These are phyloP conservation scores for Drosophila parthenogenetica DNA, from an alignment of 2,888 invertebrate genomes.

Conservation along the genomic window DNA sequence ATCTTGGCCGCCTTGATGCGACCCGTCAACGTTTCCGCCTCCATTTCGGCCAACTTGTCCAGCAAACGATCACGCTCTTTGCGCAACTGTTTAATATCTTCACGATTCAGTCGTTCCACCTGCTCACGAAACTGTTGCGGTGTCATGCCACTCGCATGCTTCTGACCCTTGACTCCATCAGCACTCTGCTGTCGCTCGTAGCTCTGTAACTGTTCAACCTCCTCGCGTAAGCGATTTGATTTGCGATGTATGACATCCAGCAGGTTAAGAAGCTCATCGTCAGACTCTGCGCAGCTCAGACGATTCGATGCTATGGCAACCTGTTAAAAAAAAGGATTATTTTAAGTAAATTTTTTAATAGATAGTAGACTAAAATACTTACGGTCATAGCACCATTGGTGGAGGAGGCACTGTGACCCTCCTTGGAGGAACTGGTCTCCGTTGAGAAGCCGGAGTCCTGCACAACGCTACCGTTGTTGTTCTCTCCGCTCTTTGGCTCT, in stretches of 20 bases:
- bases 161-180: conserved; percentile 41
- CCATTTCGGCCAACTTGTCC: conserved; percentile 91
- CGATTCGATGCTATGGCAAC: conserved; percentile 82
- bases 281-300: conserved; percentile 86
- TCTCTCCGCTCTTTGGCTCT: conserved; percentile 87
- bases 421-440: conserved; percentile 93
- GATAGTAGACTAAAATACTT: not conserved
- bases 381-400: conserved; percentile 87
- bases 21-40: conserved; percentile 90
- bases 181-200: conserved; percentile 80
- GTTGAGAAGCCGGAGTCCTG: conserved; percentile 96
- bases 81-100: conserved; percentile 88
- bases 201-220: conserved; percentile 88
- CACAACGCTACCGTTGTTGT: conserved; percentile 87
- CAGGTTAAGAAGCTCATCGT: conserved; percentile 94
- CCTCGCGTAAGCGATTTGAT: conserved; percentile 89
- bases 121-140: conserved; percentile 83
- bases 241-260: conserved; percentile 94
- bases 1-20: conserved; percentile 88
- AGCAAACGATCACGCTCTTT: conserved; percentile 91
- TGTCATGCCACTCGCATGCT: conserved; percentile 70
- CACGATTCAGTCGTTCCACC: conserved; percentile 83
- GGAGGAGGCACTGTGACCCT: conserved; percentile 90
- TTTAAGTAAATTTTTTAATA: not conserved
- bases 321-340: conserved; percentile 50